Evolutionary conservation across 2,797 vertebrate genomes (phyloP).

Genomic region (Eospalax fontanierii): DNA sequence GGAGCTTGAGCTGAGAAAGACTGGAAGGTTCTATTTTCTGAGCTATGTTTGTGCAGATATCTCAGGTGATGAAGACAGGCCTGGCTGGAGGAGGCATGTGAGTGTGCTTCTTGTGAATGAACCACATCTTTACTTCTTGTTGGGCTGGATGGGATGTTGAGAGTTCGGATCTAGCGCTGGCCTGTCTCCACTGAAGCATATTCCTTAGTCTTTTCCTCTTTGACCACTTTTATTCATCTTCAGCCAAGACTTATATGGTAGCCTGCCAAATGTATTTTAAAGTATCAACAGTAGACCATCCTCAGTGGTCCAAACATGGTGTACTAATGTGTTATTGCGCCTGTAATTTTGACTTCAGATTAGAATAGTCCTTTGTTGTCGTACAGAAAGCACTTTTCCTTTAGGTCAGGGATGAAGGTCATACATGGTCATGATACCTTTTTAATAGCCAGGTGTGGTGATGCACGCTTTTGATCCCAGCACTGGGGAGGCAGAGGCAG

Average conservation of each 20-base stretch:
- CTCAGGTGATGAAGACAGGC: not conserved
- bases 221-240: not conserved
- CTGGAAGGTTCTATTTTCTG: not conserved
- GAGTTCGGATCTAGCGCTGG: not conserved
- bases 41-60: not conserved
- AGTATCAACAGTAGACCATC: not conserved
- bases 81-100: too few relatives aligned
- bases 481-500: too few relatives aligned
- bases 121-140: not conserved
- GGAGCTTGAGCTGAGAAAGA: not conserved
- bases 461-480: too few relatives aligned
- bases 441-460: not conserved
- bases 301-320: too few relatives aligned
- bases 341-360: not conserved
- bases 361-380: not conserved
- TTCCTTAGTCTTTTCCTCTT: not conserved
- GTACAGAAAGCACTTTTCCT: not conserved
- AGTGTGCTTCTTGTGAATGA: rapidly evolving
- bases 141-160: not conserved
- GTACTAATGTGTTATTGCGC: not conserved
- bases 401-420: not conserved
- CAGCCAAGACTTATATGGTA: not conserved
- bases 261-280: not conserved
- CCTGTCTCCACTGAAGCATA: not conserved
- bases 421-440: not conserved